Percentiles rank a stretch among this genome's conserved stretches.
Evolutionary conservation across 2,888 invertebrate genomes (phyloP).

Genomic region (Callyntrura guangdongensis): DNA sequence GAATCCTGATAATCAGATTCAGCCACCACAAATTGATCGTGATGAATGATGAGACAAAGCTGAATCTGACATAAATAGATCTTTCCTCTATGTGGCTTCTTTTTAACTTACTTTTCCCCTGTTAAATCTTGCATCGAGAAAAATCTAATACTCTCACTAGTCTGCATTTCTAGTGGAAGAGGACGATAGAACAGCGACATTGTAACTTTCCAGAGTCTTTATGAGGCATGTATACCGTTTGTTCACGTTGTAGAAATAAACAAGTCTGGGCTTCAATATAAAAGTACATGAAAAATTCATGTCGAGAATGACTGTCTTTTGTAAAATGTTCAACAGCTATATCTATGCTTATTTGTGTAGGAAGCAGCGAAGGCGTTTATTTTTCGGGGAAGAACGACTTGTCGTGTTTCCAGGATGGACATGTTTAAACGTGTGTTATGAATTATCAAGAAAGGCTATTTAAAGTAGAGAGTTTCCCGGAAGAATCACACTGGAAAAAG

Average conservation of each 20-base stretch:
- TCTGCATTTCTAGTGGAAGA: not conserved
- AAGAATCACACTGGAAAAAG: not conserved
- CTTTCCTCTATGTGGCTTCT: conserved; percentile 73
- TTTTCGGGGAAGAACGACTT: conserved; percentile 35
- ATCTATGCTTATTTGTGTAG: too few relatives aligned
- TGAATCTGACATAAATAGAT: conserved; percentile 83
- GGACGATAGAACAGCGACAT: not conserved
- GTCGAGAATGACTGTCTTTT: conserved; percentile 11
- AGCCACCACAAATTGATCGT: conserved; percentile 83
- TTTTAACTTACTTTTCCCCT: conserved; percentile 48
- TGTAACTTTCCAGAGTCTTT: too few relatives aligned
- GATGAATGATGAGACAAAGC: conserved; percentile 84
- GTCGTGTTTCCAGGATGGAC: conserved; percentile 34
- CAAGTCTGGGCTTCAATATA: too few relatives aligned
- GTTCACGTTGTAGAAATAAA: too few relatives aligned
- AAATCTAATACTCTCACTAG: not conserved
- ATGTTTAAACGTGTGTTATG: conserved; percentile 36
- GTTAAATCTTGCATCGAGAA: conserved; percentile 55
- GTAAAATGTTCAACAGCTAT: conserved; percentile 8
- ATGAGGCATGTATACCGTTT: too few relatives aligned
- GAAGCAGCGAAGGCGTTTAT: not conserved
- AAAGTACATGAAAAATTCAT: not conserved
- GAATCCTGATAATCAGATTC: conserved; percentile 82
- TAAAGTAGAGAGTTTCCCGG: conserved; percentile 10
- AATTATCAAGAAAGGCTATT: conserved; percentile 10